A percentile compares a stretch with the other conserved stretches of the same genome.
These are phyloP conservation scores for Tetragonula clypearis DNA, from an alignment of 1,140 invertebrate genomes.

Conservation along the genomic window DNA sequence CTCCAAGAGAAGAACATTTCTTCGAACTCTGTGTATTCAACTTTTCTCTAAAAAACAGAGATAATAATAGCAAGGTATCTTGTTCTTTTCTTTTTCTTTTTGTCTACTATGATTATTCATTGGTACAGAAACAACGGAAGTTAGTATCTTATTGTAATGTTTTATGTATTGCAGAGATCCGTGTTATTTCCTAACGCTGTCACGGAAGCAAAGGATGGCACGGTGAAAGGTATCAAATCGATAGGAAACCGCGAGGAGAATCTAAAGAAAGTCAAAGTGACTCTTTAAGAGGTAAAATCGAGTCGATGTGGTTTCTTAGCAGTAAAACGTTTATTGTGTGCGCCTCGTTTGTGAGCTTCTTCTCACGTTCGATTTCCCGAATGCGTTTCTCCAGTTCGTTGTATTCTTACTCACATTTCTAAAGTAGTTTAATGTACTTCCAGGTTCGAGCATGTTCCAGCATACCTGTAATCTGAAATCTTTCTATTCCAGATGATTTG, in stretches of 20 bases:
- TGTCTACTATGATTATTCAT: not conserved
- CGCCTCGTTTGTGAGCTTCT: constrained; percentile 16
- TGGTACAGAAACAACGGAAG: not conserved
- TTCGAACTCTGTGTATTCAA: not conserved
- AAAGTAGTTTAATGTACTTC: not conserved
- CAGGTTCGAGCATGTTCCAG: not conserved
- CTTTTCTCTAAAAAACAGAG: not conserved
- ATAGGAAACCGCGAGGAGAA: constrained; percentile 20
- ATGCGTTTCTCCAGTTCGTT: constrained; percentile 39
- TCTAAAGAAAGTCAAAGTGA: constrained; percentile 60
- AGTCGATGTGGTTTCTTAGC: not conserved
- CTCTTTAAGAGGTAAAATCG: constrained; percentile 10
- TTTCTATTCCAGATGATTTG: not conserved
- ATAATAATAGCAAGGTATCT: not conserved
- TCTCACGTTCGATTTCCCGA: constrained; percentile 20
- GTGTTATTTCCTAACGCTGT: not conserved
- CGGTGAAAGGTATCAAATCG: constrained; percentile 42
- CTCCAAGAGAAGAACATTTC: not conserved
- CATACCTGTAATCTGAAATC: too few relatives aligned
- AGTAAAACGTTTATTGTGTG: not conserved
- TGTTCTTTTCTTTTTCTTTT: too few relatives aligned
- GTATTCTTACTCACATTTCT: not conserved
- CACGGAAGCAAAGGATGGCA: constrained; percentile 10
- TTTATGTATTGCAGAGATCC: not conserved
- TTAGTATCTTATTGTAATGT: not conserved